Evolutionary conservation across 2,888 invertebrate genomes (phyloP).

Genomic region (Bombyx huttoni): DNA sequence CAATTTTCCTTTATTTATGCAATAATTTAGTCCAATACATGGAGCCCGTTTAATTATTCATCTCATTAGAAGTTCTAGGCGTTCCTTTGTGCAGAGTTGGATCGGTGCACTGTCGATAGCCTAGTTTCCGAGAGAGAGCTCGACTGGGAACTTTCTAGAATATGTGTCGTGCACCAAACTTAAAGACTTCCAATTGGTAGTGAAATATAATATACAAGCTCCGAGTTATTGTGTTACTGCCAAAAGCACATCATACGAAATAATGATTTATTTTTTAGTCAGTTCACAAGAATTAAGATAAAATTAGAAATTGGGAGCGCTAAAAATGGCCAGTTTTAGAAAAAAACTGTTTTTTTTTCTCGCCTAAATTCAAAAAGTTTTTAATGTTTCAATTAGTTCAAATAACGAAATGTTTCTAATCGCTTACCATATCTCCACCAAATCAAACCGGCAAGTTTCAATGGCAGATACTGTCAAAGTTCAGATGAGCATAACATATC

Average conservation of each 20-base stretch:
- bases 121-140: conserved; percentile 40
- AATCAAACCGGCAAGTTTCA: conserved; percentile 19
- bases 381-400: too few relatives aligned
- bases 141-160: conserved; percentile 39
- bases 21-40: conserved; percentile 13
- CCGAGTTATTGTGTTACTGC: conserved; percentile 13
- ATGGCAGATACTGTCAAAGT: conserved; percentile 32
- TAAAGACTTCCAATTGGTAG: conserved; percentile 32
- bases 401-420: too few relatives aligned
- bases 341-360: too few relatives aligned
- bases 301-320: too few relatives aligned
- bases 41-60: conserved; percentile 58
- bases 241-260: conserved; percentile 4
- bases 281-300: background rate
- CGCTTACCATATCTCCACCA: background rate
- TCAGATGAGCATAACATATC: conserved; percentile 39
- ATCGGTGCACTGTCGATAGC: conserved; percentile 49
- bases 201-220: conserved; percentile 29
- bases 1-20: background rate
- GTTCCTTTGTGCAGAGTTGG: conserved; percentile 46
- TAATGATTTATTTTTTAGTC: background rate
- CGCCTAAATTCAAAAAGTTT: too few relatives aligned
- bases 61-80: conserved; percentile 61
- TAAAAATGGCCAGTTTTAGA: too few relatives aligned
- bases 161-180: conserved; percentile 38